Evolutionary conservation across 30 jellyfish, hydroid and myxozoan genomes (phyloP).

Genomic region (Turritopsis dohrnii): DNA sequence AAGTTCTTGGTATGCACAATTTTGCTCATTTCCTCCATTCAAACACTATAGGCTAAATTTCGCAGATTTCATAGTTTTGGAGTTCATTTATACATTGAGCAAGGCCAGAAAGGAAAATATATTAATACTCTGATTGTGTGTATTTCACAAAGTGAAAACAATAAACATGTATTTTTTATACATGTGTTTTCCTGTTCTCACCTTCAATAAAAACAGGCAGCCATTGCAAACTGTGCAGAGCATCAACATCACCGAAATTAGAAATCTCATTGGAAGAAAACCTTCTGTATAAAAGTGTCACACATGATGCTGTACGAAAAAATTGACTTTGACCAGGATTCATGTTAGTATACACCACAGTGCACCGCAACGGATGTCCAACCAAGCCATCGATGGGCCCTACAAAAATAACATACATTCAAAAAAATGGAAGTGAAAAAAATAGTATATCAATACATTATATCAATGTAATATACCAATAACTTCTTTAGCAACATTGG

Average conservation of each 20-base stretch:
- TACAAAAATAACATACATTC: neutral
- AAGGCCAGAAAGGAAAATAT: no score
- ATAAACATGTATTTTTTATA: no score
- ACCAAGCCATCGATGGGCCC: constrained; percentile 59
- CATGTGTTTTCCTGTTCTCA: no score
- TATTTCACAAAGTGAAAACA: no score
- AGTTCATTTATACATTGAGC: no score
- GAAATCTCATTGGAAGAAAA: constrained; percentile 33
- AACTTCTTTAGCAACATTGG: constrained; percentile 56
- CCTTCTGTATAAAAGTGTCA: constrained; percentile 64
- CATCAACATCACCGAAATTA: constrained; percentile 19
- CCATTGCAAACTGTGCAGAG: constrained; percentile 82
- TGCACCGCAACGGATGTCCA: constrained; percentile 71
- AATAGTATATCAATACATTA: neutral
- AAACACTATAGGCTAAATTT: no score
- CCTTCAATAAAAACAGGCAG: constrained; percentile 74
- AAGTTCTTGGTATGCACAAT: no score
- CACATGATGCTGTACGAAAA: constrained; percentile 29
- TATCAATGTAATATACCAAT: constrained; percentile 14
- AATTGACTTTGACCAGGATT: constrained; percentile 12
- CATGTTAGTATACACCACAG: neutral
- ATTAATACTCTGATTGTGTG: no score
- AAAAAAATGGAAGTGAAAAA: neutral
- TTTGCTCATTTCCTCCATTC: no score
- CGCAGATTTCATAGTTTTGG: no score